These are phyloP conservation scores for Chiridota heheva DNA, from an alignment of 35 echinoderm and acorn worm species.

Conservation along the genomic window DNA sequence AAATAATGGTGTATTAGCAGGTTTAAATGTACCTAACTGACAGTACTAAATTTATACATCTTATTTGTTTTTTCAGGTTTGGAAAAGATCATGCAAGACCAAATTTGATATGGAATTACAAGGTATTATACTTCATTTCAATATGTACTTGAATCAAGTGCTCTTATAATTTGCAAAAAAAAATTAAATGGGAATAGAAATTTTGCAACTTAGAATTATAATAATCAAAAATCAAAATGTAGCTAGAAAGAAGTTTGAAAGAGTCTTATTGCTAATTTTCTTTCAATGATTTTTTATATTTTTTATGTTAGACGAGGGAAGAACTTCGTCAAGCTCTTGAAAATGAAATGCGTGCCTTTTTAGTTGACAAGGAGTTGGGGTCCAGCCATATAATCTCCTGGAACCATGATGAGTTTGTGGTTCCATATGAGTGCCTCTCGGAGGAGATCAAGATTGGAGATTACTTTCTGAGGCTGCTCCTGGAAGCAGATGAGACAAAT, in stretches of 20 bases:
- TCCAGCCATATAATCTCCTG: conserved; percentile 85
- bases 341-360: conserved; percentile 96
- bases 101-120: conserved; percentile 99
- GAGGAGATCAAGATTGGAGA: conserved; percentile 99
- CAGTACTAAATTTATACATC: background rate
- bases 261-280: too few relatives aligned
- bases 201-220: too few relatives aligned
- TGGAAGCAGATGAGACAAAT: conserved; percentile 91
- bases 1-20: too few relatives aligned
- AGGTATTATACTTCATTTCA: conserved; percentile 57
- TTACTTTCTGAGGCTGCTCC: conserved; percentile 88
- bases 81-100: conserved; percentile 83
- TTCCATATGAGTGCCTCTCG: conserved; percentile 80
- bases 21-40: background rate
- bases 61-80: conserved; percentile 63
- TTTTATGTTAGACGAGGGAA: conserved; percentile 71
- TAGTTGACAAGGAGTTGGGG: conserved; percentile 80
- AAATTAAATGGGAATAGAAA: too few relatives aligned
- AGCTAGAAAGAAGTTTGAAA: too few relatives aligned
- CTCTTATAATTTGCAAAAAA: too few relatives aligned
- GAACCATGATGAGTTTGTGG: conserved; percentile 99
- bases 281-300: too few relatives aligned
- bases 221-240: too few relatives aligned
- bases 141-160: too few relatives aligned
- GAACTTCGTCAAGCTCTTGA: conserved; percentile 88